Evolutionary conservation across 2,113 vertebrate species (phyloP).

Genomic region (Thamnophis sirtalis): DNA sequence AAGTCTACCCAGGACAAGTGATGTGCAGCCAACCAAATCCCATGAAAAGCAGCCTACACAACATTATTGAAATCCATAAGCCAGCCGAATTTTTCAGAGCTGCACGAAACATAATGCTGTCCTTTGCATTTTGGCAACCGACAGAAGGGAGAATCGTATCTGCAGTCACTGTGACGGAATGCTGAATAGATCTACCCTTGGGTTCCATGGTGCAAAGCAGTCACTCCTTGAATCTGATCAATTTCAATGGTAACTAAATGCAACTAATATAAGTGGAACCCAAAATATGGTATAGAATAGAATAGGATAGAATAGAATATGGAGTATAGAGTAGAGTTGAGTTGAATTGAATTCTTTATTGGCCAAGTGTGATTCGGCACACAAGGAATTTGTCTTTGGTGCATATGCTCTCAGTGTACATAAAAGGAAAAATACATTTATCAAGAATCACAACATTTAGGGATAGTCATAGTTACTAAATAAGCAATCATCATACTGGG

Average conservation of each 20-base stretch:
- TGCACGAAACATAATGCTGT: neutral
- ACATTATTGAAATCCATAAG: conserved; percentile 23
- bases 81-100: neutral
- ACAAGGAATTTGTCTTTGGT: too few relatives aligned
- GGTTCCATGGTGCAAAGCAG: neutral
- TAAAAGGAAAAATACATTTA: too few relatives aligned
- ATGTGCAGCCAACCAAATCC: conserved; percentile 2
- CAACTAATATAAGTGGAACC: neutral
- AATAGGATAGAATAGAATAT: too few relatives aligned
- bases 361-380: too few relatives aligned
- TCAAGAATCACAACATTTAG: too few relatives aligned
- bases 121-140: neutral
- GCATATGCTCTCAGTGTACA: too few relatives aligned
- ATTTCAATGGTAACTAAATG: neutral
- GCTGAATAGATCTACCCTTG: neutral
- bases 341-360: too few relatives aligned
- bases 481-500: too few relatives aligned
- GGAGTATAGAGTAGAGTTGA: too few relatives aligned
- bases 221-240: neutral
- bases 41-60: conserved; percentile 1
- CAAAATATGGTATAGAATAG: neutral
- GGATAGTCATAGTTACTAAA: too few relatives aligned
- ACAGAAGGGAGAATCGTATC: neutral
- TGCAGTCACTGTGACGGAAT: neutral
- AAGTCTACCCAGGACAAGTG: conserved; percentile 18